Evolutionary conservation across 2,888 invertebrate genomes (phyloP).

Genomic region (Stenodera caucasica): DNA sequence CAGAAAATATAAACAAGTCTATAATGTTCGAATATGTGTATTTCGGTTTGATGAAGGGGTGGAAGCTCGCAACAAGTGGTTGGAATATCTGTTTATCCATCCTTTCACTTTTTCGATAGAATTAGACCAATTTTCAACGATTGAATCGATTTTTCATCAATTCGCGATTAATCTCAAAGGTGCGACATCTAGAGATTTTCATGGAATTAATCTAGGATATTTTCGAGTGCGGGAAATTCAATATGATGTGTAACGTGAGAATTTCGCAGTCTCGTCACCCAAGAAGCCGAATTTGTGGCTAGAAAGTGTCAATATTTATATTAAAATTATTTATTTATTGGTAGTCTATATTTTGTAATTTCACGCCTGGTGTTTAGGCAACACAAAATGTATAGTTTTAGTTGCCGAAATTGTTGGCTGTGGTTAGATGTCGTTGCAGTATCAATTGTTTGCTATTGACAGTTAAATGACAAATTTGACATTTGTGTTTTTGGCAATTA

Average conservation of each 20-base stretch:
- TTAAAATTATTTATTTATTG: neutral
- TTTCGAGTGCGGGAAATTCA: no score
- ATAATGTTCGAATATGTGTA: neutral
- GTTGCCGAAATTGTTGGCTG: neutral
- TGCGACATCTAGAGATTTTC: no score
- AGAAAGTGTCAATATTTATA: neutral
- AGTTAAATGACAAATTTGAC: slow-evolving; percentile 6
- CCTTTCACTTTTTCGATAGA: no score
- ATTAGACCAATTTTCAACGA: no score
- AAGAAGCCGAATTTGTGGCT: no score
- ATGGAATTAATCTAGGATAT: no score
- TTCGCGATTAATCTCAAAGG: no score
- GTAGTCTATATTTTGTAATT: no score
- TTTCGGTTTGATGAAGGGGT: slow-evolving; percentile 2
- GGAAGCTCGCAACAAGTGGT: slow-evolving; percentile 22
- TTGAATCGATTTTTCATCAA: no score
- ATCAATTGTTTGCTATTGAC: neutral
- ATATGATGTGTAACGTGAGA: no score
- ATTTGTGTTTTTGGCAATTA: slow-evolving; percentile 6
- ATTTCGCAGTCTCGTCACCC: no score
- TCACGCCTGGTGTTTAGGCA: neutral
- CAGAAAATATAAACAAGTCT: slow-evolving; percentile 28
- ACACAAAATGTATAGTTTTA: neutral
- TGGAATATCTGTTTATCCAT: no score
- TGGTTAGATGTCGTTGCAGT: neutral